Percentiles rank a stretch among this genome's conserved stretches.
Evolutionary conservation across 2,797 vertebrate species (phyloP).

Genomic region (Oryzias sinensis): DNA sequence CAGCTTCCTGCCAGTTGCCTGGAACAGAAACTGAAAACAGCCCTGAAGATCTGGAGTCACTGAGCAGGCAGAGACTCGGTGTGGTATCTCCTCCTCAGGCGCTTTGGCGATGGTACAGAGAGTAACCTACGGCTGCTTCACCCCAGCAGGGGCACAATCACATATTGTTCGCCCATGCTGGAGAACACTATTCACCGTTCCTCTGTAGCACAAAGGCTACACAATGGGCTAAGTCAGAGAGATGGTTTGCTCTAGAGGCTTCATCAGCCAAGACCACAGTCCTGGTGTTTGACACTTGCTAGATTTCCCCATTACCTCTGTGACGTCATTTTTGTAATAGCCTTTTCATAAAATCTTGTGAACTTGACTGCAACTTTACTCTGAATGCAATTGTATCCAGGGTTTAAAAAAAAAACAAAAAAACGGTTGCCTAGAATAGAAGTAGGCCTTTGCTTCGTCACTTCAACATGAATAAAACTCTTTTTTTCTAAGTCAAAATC

Average conservation of each 20-base stretch:
- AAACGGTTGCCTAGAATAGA: slow-evolving; percentile 1
- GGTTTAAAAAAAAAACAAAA: slow-evolving; percentile 7
- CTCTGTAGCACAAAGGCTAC: slow-evolving; percentile 42
- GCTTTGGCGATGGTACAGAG: slow-evolving; percentile 75
- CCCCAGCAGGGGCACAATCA: slow-evolving; percentile 72
- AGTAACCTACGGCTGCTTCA: slow-evolving; percentile 72
- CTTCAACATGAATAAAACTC: too few relatives aligned
- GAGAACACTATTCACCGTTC: slow-evolving; percentile 73
- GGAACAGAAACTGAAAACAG: slow-evolving; percentile 43
- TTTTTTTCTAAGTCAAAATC: too few relatives aligned
- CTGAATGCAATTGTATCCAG: slow-evolving; percentile 14
- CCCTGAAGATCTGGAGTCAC: slow-evolving; percentile 50
- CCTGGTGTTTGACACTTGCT: slow-evolving; percentile 64
- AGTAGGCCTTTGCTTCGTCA: too few relatives aligned
- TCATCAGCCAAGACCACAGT: slow-evolving; percentile 54
- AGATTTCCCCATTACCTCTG: slow-evolving; percentile 37
- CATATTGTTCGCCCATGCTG: slow-evolving; percentile 75
- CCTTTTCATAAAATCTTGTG: slow-evolving; percentile 33
- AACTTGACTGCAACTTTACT: slow-evolving; percentile 6
- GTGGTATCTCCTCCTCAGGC: slow-evolving; percentile 56
- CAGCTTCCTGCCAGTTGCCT: slow-evolving; percentile 38
- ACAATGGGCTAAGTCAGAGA: slow-evolving; percentile 73
- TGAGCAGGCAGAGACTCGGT: slow-evolving; percentile 50
- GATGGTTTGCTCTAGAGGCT: slow-evolving; percentile 58
- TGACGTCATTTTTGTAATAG: slow-evolving; percentile 58